Conservation (phyloP, 2,113 vertebrate genomes). For the Pseudorhombus dupliciocellatus region DNA sequence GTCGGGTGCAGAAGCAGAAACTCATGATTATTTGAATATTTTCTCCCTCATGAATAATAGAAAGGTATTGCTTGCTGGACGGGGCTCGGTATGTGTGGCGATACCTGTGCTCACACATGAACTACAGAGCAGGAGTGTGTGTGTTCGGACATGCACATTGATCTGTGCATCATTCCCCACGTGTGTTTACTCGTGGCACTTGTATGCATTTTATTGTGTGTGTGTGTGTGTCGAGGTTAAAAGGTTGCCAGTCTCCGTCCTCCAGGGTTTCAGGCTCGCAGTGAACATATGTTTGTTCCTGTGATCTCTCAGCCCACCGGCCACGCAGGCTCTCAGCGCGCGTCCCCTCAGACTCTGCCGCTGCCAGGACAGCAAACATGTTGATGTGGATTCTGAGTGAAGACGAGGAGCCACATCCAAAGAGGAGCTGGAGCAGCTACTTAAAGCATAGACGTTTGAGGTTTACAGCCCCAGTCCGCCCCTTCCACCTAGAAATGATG, state of each 20-base stretch:
- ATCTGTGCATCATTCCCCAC: conserved; percentile 1
- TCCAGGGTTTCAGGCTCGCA: conserved; percentile 87
- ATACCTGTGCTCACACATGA: conserved; percentile 67
- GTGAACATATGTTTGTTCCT: conserved; percentile 94
- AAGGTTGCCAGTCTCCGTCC: conserved; percentile 89
- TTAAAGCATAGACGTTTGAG: conserved; percentile 19
- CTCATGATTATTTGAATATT: conserved; percentile 78
- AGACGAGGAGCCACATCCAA: conserved; percentile 38
- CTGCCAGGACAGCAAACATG: conserved; percentile 68
- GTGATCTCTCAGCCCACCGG: conserved; percentile 90
- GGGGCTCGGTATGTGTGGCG: background rate
- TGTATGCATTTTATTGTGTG: background rate
- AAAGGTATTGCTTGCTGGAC: conserved; percentile 61
- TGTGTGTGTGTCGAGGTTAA: conserved; percentile 83
- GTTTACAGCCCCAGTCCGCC: conserved; percentile 5
- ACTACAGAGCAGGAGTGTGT: conserved; percentile 2
- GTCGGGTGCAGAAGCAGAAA: conserved; percentile 65
- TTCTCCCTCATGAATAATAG: conserved; percentile 77
- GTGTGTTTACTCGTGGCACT: conserved; percentile 19
- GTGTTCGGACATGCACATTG: conserved; percentile 3
- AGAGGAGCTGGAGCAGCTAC: conserved; percentile 12
- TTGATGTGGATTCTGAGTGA: conserved; percentile 54
- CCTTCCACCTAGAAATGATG: background rate
- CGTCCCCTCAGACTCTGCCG: conserved; percentile 54
- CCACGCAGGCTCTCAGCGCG: conserved; percentile 88